Evolutionary conservation across 2,888 invertebrate species (phyloP).

Genomic region (Patella ulyssiponensis): DNA sequence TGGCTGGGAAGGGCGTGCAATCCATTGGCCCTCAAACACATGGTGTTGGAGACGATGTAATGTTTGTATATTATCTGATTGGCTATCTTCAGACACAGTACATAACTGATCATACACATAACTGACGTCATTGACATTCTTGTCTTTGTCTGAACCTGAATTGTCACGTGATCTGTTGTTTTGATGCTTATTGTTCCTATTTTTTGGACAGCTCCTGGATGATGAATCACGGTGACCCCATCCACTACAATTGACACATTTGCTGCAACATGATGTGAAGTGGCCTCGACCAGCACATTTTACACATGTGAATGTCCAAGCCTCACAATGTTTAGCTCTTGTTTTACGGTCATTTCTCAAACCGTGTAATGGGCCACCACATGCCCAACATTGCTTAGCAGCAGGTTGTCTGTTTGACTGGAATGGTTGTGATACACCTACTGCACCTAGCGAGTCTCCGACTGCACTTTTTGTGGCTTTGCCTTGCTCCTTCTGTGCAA

Average conservation of each 20-base stretch:
- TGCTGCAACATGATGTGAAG: too few relatives aligned
- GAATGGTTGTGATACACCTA: slow-evolving; percentile 29
- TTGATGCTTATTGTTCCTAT: too few relatives aligned
- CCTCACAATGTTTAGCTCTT: not conserved
- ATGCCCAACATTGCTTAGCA: slow-evolving; percentile 15
- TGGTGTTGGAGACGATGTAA: not conserved
- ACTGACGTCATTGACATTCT: not conserved
- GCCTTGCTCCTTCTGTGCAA: too few relatives aligned
- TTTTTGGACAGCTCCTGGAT: not conserved
- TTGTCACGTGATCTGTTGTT: not conserved
- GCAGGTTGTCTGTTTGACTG: slow-evolving; percentile 19
- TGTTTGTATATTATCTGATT: too few relatives aligned
- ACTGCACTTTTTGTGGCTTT: too few relatives aligned
- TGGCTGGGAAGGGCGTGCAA: not conserved
- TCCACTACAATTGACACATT: not conserved
- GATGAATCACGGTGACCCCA: not conserved
- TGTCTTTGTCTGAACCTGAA: not conserved
- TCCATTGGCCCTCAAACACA: not conserved
- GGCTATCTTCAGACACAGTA: not conserved
- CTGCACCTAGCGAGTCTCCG: too few relatives aligned
- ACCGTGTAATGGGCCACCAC: not conserved
- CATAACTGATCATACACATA: not conserved
- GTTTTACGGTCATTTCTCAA: not conserved
- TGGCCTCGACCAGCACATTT: too few relatives aligned
- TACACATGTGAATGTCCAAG: too few relatives aligned